Evolutionary conservation across 2,797 vertebrate species (phyloP).

Genomic region (Sebastes paucispinis): DNA sequence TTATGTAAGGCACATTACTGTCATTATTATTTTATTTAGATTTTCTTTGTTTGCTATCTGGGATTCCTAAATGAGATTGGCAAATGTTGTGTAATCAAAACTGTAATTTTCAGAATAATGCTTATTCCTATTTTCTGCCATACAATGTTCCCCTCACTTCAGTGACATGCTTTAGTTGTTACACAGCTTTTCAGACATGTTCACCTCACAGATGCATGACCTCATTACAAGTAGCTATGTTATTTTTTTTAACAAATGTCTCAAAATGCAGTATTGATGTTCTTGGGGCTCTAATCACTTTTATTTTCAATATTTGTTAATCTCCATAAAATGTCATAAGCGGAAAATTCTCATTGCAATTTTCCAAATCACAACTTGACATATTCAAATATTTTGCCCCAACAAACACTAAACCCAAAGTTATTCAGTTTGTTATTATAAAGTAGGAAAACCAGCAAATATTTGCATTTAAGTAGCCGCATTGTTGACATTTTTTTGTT

Average conservation of each 20-base stretch:
- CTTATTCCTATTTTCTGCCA: background rate
- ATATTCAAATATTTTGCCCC: background rate
- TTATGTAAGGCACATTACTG: background rate
- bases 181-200: background rate
- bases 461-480: background rate
- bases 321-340: background rate
- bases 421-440: background rate
- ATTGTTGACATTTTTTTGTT: background rate
- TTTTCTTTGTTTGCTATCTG: background rate
- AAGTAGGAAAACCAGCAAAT: background rate
- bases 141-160: background rate
- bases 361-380: background rate
- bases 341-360: fast-evolving
- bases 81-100: background rate
- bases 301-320: background rate
- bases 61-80: background rate
- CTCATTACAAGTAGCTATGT: background rate
- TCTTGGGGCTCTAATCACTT: too few species aligned
- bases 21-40: background rate
- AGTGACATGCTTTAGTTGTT: background rate
- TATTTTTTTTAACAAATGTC: background rate
- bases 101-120: background rate
- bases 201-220: background rate
- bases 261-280: background rate
- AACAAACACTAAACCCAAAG: background rate